Evolutionary conservation across 2,888 invertebrate species (phyloP).

Genomic region (Drosophila recens): DNA sequence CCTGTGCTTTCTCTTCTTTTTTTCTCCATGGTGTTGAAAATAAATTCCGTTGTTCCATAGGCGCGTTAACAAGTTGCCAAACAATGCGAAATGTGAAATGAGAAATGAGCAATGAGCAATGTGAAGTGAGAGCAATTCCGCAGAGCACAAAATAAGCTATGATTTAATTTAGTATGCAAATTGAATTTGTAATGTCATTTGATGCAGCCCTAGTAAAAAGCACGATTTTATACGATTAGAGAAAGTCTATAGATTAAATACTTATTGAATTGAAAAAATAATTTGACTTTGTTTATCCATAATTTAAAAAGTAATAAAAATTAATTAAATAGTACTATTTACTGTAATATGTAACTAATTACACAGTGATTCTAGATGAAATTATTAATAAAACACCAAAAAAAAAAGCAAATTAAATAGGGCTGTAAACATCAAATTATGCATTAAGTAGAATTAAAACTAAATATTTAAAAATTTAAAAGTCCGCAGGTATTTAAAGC

Average conservation of each 20-base stretch:
- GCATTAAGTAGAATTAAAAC: no score
- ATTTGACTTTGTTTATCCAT: not conserved
- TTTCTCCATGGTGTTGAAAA: conserved; percentile 57
- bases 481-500: no score
- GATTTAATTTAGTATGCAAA: conserved; percentile 46
- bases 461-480: no score
- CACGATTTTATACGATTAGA: conserved; percentile 1
- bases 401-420: no score
- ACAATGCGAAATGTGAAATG: conserved; percentile 40
- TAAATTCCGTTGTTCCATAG: conserved; percentile 55
- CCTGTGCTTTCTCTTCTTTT: conserved; percentile 5
- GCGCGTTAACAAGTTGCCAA: conserved; percentile 54
- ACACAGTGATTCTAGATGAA: no score
- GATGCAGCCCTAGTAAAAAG: conserved; percentile 1
- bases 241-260: not conserved
- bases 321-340: no score
- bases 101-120: conserved; percentile 22
- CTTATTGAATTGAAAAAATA: not conserved
- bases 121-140: conserved; percentile 17
- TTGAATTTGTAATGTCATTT: conserved; percentile 32
- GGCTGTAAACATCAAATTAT: no score
- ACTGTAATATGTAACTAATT: no score
- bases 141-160: conserved; percentile 39
- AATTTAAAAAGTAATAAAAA: not conserved
- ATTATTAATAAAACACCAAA: no score